These are phyloP conservation scores for Graptemys geographica DNA, from an alignment of 2,797 vertebrate species.

Conservation along the genomic window DNA sequence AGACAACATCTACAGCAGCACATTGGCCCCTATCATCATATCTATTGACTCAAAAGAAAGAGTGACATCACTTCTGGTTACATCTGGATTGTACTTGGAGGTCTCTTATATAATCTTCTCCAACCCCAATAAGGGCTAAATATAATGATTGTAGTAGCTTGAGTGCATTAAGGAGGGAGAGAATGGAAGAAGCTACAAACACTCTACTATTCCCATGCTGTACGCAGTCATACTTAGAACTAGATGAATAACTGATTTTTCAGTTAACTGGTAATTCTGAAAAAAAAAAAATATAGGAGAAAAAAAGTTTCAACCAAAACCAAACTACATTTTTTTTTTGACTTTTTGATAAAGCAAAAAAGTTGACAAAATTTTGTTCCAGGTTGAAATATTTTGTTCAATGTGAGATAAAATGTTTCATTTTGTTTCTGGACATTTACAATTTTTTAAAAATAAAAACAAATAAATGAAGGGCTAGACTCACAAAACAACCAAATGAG, in stretches of 20 bases:
- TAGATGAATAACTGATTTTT: not conserved
- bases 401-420: not conserved
- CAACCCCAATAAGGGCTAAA: not conserved
- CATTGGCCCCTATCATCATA: not conserved
- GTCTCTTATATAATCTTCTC: not conserved
- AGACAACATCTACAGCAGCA: not conserved
- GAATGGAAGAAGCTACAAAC: not conserved
- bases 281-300: not conserved
- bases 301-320: not conserved
- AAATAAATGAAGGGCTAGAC: not conserved
- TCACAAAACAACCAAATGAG: not conserved
- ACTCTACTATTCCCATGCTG: not conserved
- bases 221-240: not conserved
- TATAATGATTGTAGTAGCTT: not conserved
- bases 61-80: not conserved
- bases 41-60: not conserved
- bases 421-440: not conserved
- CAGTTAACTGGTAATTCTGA: not conserved
- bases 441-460: not conserved
- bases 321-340: not conserved
- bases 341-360: not conserved
- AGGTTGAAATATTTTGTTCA: not conserved
- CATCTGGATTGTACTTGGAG: not conserved
- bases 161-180: not conserved
- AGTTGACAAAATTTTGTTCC: not conserved